phyloP scores from a whole-genome alignment of 1,140 invertebrate genomes.

The Sycophaga agraensis region DNA sequence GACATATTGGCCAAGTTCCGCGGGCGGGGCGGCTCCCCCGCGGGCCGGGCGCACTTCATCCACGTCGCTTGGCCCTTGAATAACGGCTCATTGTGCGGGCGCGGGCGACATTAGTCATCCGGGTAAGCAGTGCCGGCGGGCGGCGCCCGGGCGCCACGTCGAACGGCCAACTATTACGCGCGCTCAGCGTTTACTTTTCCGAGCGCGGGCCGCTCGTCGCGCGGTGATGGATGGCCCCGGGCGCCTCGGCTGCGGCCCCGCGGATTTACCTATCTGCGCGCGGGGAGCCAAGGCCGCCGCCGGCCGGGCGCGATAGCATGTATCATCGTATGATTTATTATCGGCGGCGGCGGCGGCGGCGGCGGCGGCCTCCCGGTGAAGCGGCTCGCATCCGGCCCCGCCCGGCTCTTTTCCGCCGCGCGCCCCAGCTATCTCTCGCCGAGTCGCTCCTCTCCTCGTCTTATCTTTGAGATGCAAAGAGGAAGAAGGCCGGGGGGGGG shows the following conservation, averaged over 20 bases:
- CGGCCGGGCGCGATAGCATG: conserved; percentile 29
- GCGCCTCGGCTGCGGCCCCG: no score
- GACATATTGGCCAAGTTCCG: conserved; percentile 10
- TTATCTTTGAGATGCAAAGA: conserved; percentile 32
- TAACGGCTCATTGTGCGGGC: conserved; percentile 10
- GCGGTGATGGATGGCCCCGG: no score
- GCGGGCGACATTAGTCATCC: conserved; percentile 6
- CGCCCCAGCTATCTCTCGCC: neutral
- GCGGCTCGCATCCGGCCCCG: conserved; percentile 18
- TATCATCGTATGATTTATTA: conserved; percentile 34
- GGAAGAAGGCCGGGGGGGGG: conserved; percentile 8
- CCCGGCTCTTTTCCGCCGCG: neutral
- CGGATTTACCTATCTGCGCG: conserved; percentile 12
- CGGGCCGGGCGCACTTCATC: conserved; percentile 14
- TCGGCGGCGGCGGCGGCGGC: conserved; percentile 15
- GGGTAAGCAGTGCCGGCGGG: neutral
- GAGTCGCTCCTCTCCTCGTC: neutral
- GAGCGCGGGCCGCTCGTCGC: no score
- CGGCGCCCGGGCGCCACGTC: neutral
- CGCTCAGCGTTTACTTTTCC: neutral
- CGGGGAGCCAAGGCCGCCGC: neutral
- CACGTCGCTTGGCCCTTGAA: conserved; percentile 9
- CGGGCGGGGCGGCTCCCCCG: no score
- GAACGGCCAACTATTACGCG: neutral
- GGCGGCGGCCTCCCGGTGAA: conserved; percentile 6